Percentiles rank a stretch among this genome's conserved stretches.
phyloP scores from a whole-genome alignment of 2,797 vertebrate genomes.

The Phrynocephalus guinanensis region DNA sequence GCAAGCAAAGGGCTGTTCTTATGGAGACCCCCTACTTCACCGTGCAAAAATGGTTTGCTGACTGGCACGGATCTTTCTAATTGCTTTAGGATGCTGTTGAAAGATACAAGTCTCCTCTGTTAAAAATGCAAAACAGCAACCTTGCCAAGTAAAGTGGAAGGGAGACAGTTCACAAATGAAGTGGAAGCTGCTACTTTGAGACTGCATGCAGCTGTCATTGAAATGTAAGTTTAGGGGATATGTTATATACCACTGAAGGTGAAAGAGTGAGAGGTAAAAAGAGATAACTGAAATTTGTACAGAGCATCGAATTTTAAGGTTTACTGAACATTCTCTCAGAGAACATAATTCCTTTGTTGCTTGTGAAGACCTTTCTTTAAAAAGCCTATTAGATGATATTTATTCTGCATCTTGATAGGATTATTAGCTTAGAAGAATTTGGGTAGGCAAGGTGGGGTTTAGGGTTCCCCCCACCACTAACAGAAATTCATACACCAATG shows the following conservation, averaged over 20 bases:
- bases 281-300: not conserved
- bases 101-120: conserved; percentile 13
- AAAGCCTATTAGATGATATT: not conserved
- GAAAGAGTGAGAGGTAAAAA: not conserved
- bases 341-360: not conserved
- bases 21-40: conserved; percentile 4
- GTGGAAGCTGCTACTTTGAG: not conserved
- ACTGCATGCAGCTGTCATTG: not conserved
- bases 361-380: not conserved
- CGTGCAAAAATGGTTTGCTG: conserved; percentile 40
- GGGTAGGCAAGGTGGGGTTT: too few species aligned
- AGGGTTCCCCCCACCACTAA: too few species aligned
- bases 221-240: conserved; percentile 3
- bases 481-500: too few species aligned
- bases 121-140: conserved; percentile 3
- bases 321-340: not conserved
- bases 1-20: not conserved
- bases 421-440: not conserved
- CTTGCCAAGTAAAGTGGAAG: conserved; percentile 15
- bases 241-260: not conserved
- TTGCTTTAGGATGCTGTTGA: conserved; percentile 31
- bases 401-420: not conserved
- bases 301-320: not conserved
- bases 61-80: conserved; percentile 28
- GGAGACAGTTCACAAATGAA: conserved; percentile 27